A percentile compares a stretch with the other conserved stretches of the same genome.
These are phyloP conservation scores for Eupithecia dodoneata DNA, from an alignment of 2,888 invertebrate species.

Conservation along the genomic window DNA sequence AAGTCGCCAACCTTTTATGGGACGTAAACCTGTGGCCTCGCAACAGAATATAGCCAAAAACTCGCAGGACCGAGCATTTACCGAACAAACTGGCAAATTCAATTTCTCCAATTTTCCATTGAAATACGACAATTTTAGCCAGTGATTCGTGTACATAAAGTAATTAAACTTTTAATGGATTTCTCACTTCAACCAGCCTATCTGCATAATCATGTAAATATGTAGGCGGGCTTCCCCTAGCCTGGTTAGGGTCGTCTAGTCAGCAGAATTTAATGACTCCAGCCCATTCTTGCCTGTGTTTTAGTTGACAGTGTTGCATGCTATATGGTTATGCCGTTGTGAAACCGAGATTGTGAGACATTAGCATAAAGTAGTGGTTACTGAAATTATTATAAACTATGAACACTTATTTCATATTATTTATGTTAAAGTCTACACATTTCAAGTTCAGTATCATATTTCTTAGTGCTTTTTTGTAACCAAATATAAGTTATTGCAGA, in stretches of 20 bases:
- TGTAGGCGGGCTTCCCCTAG: constrained; percentile 54
- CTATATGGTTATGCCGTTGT: constrained; percentile 12
- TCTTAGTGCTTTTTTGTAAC: no score
- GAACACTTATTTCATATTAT: no score
- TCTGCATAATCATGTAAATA: constrained; percentile 62
- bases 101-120: constrained; percentile 19
- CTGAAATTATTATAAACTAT: neutral
- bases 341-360: constrained; percentile 2
- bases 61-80: constrained; percentile 23
- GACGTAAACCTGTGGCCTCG: constrained; percentile 34
- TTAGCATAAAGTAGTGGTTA: neutral
- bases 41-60: constrained; percentile 29
- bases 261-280: constrained; percentile 63
- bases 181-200: constrained; percentile 51
- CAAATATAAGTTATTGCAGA: no score
- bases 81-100: constrained; percentile 15
- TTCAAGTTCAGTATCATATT: no score
- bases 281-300: constrained; percentile 20
- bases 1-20: constrained; percentile 38
- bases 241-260: constrained; percentile 45
- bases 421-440: no score
- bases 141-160: constrained; percentile 42
- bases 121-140: constrained; percentile 26
- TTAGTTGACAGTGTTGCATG: constrained; percentile 17
- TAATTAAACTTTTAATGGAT: constrained; percentile 64